A percentile compares a stretch with the other conserved stretches of the same genome.
Evolutionary conservation across 2,797 vertebrate genomes (phyloP).

Genomic region (Aulostomus chinensis): DNA sequence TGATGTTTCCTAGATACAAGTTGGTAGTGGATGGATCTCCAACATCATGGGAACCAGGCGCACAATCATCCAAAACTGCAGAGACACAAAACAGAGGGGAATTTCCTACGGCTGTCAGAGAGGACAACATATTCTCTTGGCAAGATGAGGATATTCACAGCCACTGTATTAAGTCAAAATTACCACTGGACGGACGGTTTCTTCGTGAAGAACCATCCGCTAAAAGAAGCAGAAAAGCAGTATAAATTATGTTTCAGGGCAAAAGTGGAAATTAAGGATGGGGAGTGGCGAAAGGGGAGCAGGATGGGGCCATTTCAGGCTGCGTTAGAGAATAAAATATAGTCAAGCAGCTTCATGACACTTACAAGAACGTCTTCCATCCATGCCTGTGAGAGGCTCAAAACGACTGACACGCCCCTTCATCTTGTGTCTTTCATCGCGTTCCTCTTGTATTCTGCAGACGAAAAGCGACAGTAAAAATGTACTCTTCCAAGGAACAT

Average conservation of each 20-base stretch:
- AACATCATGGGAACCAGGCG: constrained; percentile 97
- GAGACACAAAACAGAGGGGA: constrained; percentile 60
- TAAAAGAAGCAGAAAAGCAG: constrained; percentile 82
- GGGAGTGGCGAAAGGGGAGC: constrained; percentile 32
- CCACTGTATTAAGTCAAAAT: constrained; percentile 80
- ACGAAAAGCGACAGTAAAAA: too few species aligned
- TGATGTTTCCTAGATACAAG: constrained; percentile 98
- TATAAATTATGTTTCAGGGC: constrained; percentile 72
- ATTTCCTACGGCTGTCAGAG: constrained; percentile 51
- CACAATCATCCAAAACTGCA: constrained; percentile 95
- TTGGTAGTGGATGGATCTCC: constrained; percentile 98
- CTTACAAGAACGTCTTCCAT: constrained; percentile 93
- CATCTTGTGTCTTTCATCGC: constrained; percentile 95
- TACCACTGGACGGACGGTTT: constrained; percentile 98
- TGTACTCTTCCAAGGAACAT: too few species aligned
- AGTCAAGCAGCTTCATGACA: constrained; percentile 29
- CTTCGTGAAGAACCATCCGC: constrained; percentile 97
- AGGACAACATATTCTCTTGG: constrained; percentile 29
- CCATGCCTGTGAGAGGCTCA: constrained; percentile 89
- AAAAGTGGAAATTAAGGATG: constrained; percentile 38
- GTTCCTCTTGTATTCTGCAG: constrained; percentile 95
- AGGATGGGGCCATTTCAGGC: constrained; percentile 20
- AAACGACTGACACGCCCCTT: constrained; percentile 98
- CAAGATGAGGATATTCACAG: constrained; percentile 67
- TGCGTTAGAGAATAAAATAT: constrained; percentile 17